Conservation (phyloP, 2,113 vertebrate genomes). For the Sterrhoptilus dennistouni region DNA sequence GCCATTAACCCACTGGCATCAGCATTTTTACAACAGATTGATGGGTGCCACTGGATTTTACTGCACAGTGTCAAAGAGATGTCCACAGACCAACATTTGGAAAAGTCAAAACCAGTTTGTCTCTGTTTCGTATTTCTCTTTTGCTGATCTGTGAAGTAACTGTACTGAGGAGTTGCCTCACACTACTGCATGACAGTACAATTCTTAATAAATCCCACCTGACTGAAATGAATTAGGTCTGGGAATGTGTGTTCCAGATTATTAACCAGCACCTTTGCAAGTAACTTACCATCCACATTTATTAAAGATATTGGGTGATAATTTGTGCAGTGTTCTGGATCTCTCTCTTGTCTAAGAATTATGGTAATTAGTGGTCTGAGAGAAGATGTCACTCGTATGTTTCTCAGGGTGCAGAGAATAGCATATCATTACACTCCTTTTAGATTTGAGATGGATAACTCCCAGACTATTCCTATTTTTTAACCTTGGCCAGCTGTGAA, state of each 20-base stretch:
- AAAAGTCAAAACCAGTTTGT: not conserved
- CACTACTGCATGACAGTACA: slow-evolving; percentile 47
- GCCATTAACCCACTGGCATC: fast-evolving
- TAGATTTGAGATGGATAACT: slow-evolving; percentile 56
- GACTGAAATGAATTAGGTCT: slow-evolving; percentile 71
- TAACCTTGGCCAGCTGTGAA: slow-evolving; percentile 22
- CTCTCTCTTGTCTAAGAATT: slow-evolving; percentile 64
- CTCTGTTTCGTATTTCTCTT: not conserved
- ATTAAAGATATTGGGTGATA: slow-evolving; percentile 74
- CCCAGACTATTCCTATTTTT: slow-evolving; percentile 10
- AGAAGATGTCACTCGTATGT: slow-evolving; percentile 44
- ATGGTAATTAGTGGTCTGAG: slow-evolving; percentile 62
- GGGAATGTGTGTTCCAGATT: slow-evolving; percentile 75
- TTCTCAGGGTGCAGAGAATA: slow-evolving; percentile 39
- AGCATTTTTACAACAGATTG: not conserved
- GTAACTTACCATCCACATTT: slow-evolving; percentile 72
- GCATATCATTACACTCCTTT: slow-evolving; percentile 61
- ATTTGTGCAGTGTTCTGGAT: slow-evolving; percentile 71
- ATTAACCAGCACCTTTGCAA: slow-evolving; percentile 74
- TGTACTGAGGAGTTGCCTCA: slow-evolving; percentile 50
- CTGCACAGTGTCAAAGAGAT: not conserved
- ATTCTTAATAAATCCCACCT: slow-evolving; percentile 72
- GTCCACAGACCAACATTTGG: not conserved
- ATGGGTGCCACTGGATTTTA: not conserved
- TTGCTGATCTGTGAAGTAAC: slow-evolving; percentile 50